Percentiles rank a stretch among this genome's conserved stretches.
These are phyloP conservation scores for Halesus radiatus DNA, from an alignment of 1,140 invertebrate species.

Conservation along the genomic window DNA sequence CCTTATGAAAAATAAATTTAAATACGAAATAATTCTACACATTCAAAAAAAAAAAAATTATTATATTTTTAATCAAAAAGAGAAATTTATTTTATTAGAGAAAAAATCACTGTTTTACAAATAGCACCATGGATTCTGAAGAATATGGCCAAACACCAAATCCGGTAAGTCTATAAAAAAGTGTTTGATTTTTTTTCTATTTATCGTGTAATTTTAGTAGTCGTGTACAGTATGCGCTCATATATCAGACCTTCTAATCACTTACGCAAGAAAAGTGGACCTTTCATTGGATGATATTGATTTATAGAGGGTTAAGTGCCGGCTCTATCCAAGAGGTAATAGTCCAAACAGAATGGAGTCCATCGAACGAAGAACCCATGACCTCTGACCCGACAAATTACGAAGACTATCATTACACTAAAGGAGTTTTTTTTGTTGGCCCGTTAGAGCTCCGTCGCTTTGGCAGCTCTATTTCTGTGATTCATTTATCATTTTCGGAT, in stretches of 20 bases:
- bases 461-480: conserved; percentile 57
- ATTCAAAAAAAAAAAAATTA: too few species aligned
- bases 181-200: too few species aligned
- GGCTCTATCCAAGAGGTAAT: conserved; percentile 13
- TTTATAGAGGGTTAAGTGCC: conserved; percentile 46
- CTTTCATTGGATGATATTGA: conserved; percentile 34
- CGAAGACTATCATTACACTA: conserved; percentile 55
- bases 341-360: conserved; percentile 35
- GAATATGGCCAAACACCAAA: too few species aligned
- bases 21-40: too few species aligned
- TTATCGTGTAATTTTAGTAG: conserved; percentile 15
- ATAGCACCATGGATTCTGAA: too few species aligned
- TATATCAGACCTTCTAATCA: conserved; percentile 35
- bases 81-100: too few species aligned
- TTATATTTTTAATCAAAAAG: too few species aligned
- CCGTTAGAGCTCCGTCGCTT: conserved; percentile 43
- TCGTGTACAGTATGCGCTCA: not conserved
- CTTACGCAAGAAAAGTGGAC: conserved; percentile 14
- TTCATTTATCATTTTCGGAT: conserved; percentile 57
- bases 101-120: too few species aligned
- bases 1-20: too few species aligned
- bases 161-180: too few species aligned
- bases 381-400: conserved; percentile 55
- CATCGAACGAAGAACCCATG: conserved; percentile 37
- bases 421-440: conserved; percentile 47